Evolutionary conservation across 1,140 invertebrate genomes (phyloP).

Genomic region (Copidosoma floridanum): DNA sequence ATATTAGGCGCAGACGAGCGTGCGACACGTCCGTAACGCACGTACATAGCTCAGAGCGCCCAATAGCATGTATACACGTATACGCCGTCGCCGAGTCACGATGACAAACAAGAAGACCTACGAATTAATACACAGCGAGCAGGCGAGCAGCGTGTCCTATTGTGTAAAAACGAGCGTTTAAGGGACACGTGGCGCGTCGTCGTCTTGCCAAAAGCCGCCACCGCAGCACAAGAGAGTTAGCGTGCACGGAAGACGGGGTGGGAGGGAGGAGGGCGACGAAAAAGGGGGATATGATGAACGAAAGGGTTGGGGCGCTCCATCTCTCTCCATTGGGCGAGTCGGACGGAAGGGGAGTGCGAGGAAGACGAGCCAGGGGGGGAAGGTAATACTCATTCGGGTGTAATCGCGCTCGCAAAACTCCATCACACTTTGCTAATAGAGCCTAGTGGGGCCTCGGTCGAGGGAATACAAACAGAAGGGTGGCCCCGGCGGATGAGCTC

Average conservation of each 20-base stretch:
- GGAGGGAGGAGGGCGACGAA: background rate
- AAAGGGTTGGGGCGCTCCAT: conserved; percentile 34
- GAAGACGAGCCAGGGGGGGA: conserved; percentile 31
- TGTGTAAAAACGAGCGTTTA: conserved; percentile 27
- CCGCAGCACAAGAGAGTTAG: background rate
- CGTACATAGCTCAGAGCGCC: background rate
- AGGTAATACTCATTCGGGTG: conserved; percentile 58
- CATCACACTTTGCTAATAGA: conserved; percentile 60
- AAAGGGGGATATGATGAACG: background rate
- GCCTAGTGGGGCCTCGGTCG: conserved; percentile 32
- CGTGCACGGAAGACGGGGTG: background rate
- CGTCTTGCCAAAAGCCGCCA: background rate
- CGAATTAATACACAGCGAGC: conserved; percentile 10
- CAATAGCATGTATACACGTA: background rate
- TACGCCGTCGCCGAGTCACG: conserved; percentile 1
- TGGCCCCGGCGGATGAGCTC: conserved; percentile 38
- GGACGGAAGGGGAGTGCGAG: conserved; percentile 23
- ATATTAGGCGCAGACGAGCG: conserved; percentile 4
- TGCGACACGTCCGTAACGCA: conserved; percentile 6
- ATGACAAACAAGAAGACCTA: conserved; percentile 22
- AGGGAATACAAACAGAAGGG: too few relatives aligned
- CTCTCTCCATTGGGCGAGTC: conserved; percentile 36
- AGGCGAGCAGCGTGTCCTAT: background rate
- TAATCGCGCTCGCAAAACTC: conserved; percentile 60
- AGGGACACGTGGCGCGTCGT: conserved; percentile 34